These are phyloP conservation scores for Hydrolagus affinis DNA, from an alignment of 2,113 vertebrate genomes.

Conservation along the genomic window DNA sequence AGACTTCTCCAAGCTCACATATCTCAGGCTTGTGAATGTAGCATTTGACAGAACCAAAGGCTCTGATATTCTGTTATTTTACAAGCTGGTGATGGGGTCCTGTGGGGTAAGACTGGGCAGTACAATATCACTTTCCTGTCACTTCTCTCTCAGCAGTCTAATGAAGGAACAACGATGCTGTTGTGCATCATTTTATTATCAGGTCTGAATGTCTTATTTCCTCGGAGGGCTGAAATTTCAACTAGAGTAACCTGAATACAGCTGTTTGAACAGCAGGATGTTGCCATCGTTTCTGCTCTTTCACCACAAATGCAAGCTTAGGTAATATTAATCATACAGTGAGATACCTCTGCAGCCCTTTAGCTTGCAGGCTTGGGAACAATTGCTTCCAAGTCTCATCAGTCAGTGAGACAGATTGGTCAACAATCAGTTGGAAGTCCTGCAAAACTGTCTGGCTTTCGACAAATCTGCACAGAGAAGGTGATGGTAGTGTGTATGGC, in stretches of 20 bases:
- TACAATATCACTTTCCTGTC: not conserved
- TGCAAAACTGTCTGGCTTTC: too few species aligned
- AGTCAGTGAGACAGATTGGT: too few species aligned
- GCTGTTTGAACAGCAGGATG: not conserved
- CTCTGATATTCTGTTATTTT: not conserved
- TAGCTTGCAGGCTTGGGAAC: too few species aligned
- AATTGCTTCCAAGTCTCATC: too few species aligned
- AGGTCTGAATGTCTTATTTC: not conserved
- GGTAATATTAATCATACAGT: too few species aligned
- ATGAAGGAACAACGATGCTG: not conserved
- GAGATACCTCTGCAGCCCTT: too few species aligned
- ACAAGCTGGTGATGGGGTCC: not conserved
- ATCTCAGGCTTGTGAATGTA: not conserved
- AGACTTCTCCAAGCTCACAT: not conserved
- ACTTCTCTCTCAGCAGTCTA: not conserved
- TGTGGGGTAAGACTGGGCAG: not conserved
- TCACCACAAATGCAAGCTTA: not conserved
- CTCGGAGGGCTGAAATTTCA: not conserved
- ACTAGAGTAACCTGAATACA: conserved; percentile 1
- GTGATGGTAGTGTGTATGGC: too few species aligned
- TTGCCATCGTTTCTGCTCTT: not conserved
- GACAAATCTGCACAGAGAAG: too few species aligned
- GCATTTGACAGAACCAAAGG: not conserved
- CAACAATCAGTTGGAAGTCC: too few species aligned
- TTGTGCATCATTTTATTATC: not conserved